Base-by-base conservation (phyloP, 2,888 invertebrate species). In the Rhyacophila evoluta region DNA sequence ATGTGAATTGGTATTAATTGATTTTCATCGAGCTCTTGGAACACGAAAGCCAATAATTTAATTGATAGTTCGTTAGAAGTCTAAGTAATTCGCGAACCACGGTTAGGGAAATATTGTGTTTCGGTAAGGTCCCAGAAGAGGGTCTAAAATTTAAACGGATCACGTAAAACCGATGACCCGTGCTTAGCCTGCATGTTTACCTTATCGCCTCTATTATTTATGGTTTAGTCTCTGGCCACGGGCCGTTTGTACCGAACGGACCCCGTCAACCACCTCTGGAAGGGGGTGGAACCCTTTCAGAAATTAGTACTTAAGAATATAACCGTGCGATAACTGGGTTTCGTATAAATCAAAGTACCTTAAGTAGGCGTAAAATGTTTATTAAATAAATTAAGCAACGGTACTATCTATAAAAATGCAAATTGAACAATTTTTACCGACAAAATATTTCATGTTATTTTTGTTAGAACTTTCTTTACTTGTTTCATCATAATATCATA, bases 141-240 rank as follows among this genome's bases (percentile, higher is more conserved):
- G 55, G 19, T 55, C 12, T 55, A 19, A 75, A 75, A 75, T 75
- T 70, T 71, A 74, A 74, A 41, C 77, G 68, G 80, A 80, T 78
- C 77, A 78, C 80, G 80, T 80, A 36, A 39, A 68, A 67, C 68
- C 77, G 71, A 78, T 80, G 80, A 80, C 80, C 80, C 80, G 74
- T 72, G 77, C 74, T 72, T 39, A 41, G 74, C 72, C 55, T 72
- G 72, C 80, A 72, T 77, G 80, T 77, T 78, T 80, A 80, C 78
- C 77, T 78, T 77, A 80, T 75, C 75, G 69, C 70, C 37, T 28
- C 37, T 75, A 80, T 80, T 80, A 80, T 80, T 80, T 80, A 80
- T 80, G 75, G 80, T 69, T 39, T 36, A 55, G 55, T 36, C 36
- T 37, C 25, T 67, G 68, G 74, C 68, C 67, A 74, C 36, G 25